Evolutionary conservation across 2,888 invertebrate genomes (phyloP), one percentile per base, ranked within the genome.

Genomic region (Diaprepes abbreviatus): DNA sequence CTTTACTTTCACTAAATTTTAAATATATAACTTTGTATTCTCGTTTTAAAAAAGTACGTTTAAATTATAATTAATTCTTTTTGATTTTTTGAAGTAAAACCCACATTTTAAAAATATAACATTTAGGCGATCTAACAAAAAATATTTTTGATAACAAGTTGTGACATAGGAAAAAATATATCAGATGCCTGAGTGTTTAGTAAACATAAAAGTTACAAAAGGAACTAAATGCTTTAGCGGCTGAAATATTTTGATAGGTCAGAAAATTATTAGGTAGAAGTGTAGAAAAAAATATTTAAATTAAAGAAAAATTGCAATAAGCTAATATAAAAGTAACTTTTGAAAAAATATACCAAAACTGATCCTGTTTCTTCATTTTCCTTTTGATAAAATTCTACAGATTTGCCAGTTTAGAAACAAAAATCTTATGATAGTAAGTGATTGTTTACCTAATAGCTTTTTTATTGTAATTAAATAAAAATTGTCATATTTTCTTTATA

Each of bases 121-220:
- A 52, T 45, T 45, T 50, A 28, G 36, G 36, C 4, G 36, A 24
- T 28, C 16, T 21, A 28, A 33, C 16, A 52, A 55, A 50, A 63
- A 48, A 59, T 69, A 69, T 69, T 69, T 69, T 69, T 69, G 69
- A 69, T 69, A 69, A 52, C 36, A 40, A 55, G 31, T 55, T 45
- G 14, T 64, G 54, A 45, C 24, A 17, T 58, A 58, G 33, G 10
- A 17, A 35, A 6, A 31, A 52, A 35, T 17, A 33, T 50, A 2
- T 50, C 31, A 31, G 31, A 50, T 28, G 50, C 17, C 21, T 31
- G 28, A 24, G 31, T 50, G 9, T 50, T 31, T 33, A 14, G 31
- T 50, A 31, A 10, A 24, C n/a, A n/a, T 4, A 48, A 1, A 12
- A 21, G 5, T 7, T 31, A 31, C 6, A n/a, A 45, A 21, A 28